Percentiles rank a stretch among this genome's conserved stretches.
Evolutionary conservation across 2,113 vertebrate species (phyloP).

Genomic region (Phocoena sinus): DNA sequence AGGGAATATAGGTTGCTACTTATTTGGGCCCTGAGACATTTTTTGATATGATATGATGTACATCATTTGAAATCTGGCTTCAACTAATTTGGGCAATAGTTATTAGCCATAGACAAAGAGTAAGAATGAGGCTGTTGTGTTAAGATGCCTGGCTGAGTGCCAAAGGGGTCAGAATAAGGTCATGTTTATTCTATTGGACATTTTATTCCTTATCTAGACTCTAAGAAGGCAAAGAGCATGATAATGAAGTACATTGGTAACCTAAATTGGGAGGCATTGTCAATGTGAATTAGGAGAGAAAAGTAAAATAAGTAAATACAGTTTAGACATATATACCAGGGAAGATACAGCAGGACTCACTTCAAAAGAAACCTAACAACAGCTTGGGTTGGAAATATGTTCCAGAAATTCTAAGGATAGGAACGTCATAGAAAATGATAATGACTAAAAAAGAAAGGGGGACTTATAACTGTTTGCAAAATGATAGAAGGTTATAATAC

Average conservation of each 20-base stretch:
- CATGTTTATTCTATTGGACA: neutral
- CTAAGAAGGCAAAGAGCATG: neutral
- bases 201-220: slow-evolving; percentile 23
- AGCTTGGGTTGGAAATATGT: neutral
- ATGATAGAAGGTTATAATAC: neutral
- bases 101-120: neutral
- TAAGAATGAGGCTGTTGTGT: neutral
- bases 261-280: neutral
- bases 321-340: neutral
- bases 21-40: neutral
- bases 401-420: neutral
- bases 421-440: neutral
- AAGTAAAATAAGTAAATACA: slow-evolving; percentile 8
- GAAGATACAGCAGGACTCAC: neutral
- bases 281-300: neutral
- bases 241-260: neutral
- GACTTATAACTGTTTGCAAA: neutral
- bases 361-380: neutral
- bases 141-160: neutral
- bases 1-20: neutral
- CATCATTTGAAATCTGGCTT: neutral
- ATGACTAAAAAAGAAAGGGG: neutral
- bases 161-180: neutral
- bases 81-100: neutral
- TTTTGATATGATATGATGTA: neutral